A percentile compares a stretch with the other conserved stretches of the same genome.
phyloP scores from a whole-genome alignment of 2,113 vertebrate species.

The Axis porcinus region DNA sequence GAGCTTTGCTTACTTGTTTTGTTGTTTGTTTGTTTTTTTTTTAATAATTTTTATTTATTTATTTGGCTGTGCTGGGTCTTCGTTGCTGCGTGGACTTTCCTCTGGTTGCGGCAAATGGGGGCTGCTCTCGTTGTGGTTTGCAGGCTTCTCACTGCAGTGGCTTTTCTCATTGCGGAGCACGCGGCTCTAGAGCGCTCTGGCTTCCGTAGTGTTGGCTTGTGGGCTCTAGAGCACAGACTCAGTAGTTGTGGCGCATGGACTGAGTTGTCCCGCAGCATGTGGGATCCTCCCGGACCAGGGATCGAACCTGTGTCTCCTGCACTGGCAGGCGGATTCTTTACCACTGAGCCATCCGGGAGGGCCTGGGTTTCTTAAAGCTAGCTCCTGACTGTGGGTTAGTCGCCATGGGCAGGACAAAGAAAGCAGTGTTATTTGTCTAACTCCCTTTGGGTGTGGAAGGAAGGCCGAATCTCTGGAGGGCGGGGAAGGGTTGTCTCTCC shows the following conservation, averaged over 20 bases:
- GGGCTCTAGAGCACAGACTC: background rate
- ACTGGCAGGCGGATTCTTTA: background rate
- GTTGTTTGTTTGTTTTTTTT: background rate
- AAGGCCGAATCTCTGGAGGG: background rate
- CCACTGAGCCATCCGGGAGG: background rate
- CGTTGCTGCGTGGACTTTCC: background rate
- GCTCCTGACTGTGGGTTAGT: background rate
- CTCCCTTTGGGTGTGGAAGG: background rate
- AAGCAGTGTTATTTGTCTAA: background rate
- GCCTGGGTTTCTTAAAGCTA: background rate
- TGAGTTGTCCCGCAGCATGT: background rate
- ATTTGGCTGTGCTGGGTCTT: background rate
- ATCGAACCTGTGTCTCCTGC: background rate
- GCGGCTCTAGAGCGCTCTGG: accelerated
- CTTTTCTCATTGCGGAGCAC: accelerated
- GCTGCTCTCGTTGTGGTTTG: accelerated
- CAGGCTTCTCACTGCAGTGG: background rate
- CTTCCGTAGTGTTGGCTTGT: accelerated
- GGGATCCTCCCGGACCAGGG: background rate
- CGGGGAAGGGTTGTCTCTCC: background rate
- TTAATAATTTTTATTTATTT: background rate
- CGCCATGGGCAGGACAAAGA: background rate
- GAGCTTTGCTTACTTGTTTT: too few relatives aligned
- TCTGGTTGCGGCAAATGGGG: background rate
- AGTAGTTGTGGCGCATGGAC: background rate